Evolutionary conservation across 2,113 vertebrate species (phyloP), one percentile per base, ranked within the genome.

Genomic region (Leptosomus discolor): DNA sequence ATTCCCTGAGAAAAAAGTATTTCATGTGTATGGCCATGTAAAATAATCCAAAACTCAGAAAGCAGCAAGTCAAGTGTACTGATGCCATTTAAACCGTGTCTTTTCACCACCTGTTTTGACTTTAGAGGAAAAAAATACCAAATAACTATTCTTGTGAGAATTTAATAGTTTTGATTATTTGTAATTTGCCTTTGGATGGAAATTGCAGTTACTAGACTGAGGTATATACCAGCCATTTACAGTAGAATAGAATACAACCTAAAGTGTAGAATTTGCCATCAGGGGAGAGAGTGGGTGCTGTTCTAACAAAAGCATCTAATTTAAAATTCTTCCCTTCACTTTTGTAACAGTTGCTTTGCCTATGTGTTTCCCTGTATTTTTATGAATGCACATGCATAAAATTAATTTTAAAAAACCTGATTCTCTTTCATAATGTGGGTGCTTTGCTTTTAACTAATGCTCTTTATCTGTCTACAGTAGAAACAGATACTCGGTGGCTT

Each of bases 401-500:
- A 71, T 71, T 64, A 22, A 53, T 43, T 64, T 73, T 8, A 23
- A 68, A 75, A 39, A 6, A 1, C 7, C 12, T 12, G 3, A 19
- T 57, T 74, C 53, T 76, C 37, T 48, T 79, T 69, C 9, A 17
- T 58, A 5, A 15, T 17, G 34, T 17, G 41, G 5, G 21, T 64
- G 19, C 14, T 86, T 45, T 90, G 21, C 67, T 82, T 81, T 73
- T 76, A 39, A 19, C 32, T 83, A 20, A 64, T 45, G 7, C 30
- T 90, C 11, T 82, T 94, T 85, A 27, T 50, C 43, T 69, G 51
- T 96, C 95, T 94, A 8, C 92, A 99, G 98, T 92, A 99, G 99
- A 97, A 99, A 98, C 98, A 98, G 99, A 77, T 98, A 99, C 80
- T 99, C 99, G 0, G 99, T 99, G 97, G 99, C 99, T 87, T 99